Conservation (phyloP, 35 echinoderm and acorn worm species). For the Apostichopus parvimensis region DNA sequence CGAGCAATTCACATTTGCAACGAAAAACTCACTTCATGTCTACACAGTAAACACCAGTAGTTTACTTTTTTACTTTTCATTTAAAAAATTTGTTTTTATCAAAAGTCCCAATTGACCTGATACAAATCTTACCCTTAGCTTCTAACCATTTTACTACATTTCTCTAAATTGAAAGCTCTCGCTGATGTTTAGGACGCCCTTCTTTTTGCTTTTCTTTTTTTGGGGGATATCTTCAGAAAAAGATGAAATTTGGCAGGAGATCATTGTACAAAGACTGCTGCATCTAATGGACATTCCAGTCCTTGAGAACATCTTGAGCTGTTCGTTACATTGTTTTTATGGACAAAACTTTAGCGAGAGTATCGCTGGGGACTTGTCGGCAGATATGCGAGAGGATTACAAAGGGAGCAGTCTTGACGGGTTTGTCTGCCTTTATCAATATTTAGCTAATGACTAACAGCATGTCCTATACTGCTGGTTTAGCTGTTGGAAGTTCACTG, state of each 20-base stretch:
- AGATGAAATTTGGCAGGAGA: conserved; percentile 83
- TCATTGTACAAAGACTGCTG: conserved; percentile 83
- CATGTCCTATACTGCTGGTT: too few relatives aligned
- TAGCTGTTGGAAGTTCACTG: too few relatives aligned
- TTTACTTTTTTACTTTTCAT: too few relatives aligned
- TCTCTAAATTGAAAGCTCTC: neutral
- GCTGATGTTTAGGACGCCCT: neutral
- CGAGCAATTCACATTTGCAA: too few relatives aligned
- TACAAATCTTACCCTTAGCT: too few relatives aligned
- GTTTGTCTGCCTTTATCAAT: neutral
- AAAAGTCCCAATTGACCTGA: too few relatives aligned
- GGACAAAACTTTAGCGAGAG: conserved; percentile 29
- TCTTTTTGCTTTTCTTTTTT: neutral
- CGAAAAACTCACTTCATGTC: too few relatives aligned
- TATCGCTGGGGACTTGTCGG: neutral
- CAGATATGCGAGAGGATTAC: neutral
- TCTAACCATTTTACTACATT: too few relatives aligned
- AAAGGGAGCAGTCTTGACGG: conserved; percentile 2
- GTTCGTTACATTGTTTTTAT: conserved; percentile 60
- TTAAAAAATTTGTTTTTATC: too few relatives aligned
- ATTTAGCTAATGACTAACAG: too few relatives aligned
- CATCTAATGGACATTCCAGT: conserved; percentile 79
- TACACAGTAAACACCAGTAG: too few relatives aligned
- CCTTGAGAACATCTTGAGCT: conserved; percentile 81
- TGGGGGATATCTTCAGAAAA: conserved; percentile 38